phyloP scores from a whole-genome alignment of 2,113 vertebrate species.

The Oncorhynchus gorbuscha region DNA sequence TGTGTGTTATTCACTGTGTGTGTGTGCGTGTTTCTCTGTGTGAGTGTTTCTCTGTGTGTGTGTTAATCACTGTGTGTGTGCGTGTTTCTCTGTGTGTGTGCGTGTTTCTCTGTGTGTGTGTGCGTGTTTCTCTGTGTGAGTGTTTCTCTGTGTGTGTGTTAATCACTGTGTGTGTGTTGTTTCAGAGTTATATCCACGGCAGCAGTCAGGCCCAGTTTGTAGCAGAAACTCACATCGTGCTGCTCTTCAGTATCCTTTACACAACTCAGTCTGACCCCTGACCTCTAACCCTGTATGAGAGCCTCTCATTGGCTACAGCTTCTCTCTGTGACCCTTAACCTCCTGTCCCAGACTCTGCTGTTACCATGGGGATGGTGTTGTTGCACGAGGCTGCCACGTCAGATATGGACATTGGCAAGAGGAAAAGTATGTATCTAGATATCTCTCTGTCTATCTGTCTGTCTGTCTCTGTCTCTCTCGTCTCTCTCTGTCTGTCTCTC shows the following conservation, averaged over 20 bases:
- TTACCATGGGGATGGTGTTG: conserved; percentile 95
- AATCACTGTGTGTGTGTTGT: not conserved
- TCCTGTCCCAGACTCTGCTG: conserved; percentile 81
- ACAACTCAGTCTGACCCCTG: not conserved
- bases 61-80: too few species aligned
- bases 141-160: too few species aligned
- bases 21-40: too few species aligned
- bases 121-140: too few species aligned
- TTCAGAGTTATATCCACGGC: conserved; percentile 95
- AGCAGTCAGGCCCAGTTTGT: conserved; percentile 99
- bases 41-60: too few species aligned
- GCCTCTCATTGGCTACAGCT: not conserved
- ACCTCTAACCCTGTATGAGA: not conserved
- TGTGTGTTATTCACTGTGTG: too few species aligned
- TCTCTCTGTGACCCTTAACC: conserved; percentile 75
- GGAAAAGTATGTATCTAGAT: conserved; percentile 81
- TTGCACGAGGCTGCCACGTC: conserved; percentile 93
- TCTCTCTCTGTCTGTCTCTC: too few species aligned
- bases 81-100: too few species aligned
- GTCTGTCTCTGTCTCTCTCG: accelerated
- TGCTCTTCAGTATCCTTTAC: conserved; percentile 97
- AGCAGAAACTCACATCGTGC: conserved; percentile 96
- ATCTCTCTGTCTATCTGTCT: too few species aligned
- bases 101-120: too few species aligned
- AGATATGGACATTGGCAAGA: conserved; percentile 90